Conservation (phyloP, 2,888 invertebrate genomes). For the Oxystoma pomonae region DNA sequence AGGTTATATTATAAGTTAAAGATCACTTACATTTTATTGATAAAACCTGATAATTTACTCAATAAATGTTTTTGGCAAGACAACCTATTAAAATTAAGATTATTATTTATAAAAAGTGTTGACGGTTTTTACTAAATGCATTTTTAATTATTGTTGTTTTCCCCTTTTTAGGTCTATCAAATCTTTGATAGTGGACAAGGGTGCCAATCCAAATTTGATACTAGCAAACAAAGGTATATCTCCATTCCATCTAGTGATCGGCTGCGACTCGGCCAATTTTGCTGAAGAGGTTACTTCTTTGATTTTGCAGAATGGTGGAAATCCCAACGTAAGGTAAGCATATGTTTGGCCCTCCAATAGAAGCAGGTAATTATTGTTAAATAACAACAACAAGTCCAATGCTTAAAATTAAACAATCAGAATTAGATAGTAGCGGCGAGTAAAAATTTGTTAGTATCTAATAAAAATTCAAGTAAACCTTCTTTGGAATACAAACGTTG, state of each 20-base stretch:
- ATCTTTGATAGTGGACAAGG: conserved; percentile 50
- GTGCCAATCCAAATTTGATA: conserved; percentile 64
- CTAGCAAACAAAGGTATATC: conserved; percentile 68
- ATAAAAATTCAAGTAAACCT: too few relatives aligned
- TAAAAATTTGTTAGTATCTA: too few relatives aligned
- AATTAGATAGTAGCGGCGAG: too few relatives aligned
- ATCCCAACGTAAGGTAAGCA: conserved; percentile 67
- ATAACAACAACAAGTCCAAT: too few relatives aligned
- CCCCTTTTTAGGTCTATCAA: conserved; percentile 45
- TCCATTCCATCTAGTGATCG: conserved; percentile 73
- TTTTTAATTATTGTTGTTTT: conserved; percentile 3
- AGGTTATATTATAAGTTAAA: too few relatives aligned
- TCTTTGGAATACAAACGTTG: too few relatives aligned
- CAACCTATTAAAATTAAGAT: background rate
- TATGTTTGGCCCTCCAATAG: too few relatives aligned
- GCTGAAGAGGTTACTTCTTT: conserved; percentile 56
- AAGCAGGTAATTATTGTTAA: too few relatives aligned
- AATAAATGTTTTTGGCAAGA: too few relatives aligned
- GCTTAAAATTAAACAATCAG: too few relatives aligned
- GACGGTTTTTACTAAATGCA: conserved; percentile 1
- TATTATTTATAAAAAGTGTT: conserved; percentile 6
- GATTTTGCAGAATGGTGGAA: conserved; percentile 64
- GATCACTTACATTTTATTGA: too few relatives aligned
- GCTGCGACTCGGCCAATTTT: conserved; percentile 59
- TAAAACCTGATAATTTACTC: too few relatives aligned